Evolutionary conservation across 2,888 invertebrate genomes (phyloP).

Genomic region (Heliconius ismenius): DNA sequence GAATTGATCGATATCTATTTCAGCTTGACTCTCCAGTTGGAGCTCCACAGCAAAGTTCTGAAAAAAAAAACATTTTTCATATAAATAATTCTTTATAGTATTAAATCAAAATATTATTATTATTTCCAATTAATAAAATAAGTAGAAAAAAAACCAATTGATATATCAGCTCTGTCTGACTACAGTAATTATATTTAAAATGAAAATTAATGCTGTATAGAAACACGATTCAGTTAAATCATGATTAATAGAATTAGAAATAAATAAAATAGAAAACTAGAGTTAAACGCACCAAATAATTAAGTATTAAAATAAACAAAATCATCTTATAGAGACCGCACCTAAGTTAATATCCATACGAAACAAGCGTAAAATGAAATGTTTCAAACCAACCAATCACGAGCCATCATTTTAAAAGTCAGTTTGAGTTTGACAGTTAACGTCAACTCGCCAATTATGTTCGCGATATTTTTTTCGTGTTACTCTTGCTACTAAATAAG

Average conservation of each 20-base stretch:
- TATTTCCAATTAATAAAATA: too few relatives aligned
- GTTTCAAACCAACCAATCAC: conserved; percentile 10
- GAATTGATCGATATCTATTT: conserved; percentile 87
- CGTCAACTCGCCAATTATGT: conserved; percentile 8
- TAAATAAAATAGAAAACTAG: too few relatives aligned
- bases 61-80: conserved; percentile 51
- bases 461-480: neutral
- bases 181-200: too few relatives aligned
- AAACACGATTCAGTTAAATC: too few relatives aligned
- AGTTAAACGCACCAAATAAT: too few relatives aligned
- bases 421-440: conserved; percentile 3
- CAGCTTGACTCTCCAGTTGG: conserved; percentile 85
- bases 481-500: neutral
- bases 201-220: too few relatives aligned
- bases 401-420: neutral
- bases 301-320: conserved; percentile 13
- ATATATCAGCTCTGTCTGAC: too few relatives aligned
- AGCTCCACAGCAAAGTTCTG: conserved; percentile 91
- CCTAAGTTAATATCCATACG: conserved; percentile 11
- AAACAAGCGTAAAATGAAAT: conserved; percentile 32
- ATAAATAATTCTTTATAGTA: too few relatives aligned
- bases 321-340: conserved; percentile 51
- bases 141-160: too few relatives aligned
- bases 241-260: too few relatives aligned
- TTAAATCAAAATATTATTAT: too few relatives aligned